A percentile compares a stretch with the other conserved stretches of the same genome.
These are phyloP conservation scores for Chaetodon auriga DNA, from an alignment of 2,113 vertebrate species.

Conservation along the genomic window DNA sequence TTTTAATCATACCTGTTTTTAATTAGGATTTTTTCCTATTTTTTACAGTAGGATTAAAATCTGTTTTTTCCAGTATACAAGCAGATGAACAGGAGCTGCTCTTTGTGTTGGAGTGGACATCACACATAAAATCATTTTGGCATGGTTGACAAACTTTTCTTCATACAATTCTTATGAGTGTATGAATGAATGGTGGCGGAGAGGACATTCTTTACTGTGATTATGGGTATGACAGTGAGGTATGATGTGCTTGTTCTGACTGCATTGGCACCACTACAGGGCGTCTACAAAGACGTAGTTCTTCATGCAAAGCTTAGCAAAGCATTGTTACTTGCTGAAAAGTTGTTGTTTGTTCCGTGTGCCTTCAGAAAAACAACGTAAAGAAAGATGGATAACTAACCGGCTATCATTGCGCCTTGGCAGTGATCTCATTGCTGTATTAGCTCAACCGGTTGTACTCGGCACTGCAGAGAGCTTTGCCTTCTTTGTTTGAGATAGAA, in stretches of 20 bases:
- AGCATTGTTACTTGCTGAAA: slow-evolving; percentile 11
- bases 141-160: slow-evolving; percentile 26
- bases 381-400: neutral
- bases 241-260: slow-evolving; percentile 47
- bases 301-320: slow-evolving; percentile 33
- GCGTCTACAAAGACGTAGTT: slow-evolving; percentile 17
- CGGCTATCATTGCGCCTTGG: neutral
- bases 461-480: neutral
- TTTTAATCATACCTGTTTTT: fast-evolving
- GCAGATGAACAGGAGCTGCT: neutral
- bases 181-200: neutral
- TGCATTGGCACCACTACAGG: slow-evolving; percentile 49
- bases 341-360: neutral
- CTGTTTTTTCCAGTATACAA: neutral
- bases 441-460: neutral
- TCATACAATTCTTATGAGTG: slow-evolving; percentile 18
- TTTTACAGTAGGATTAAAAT: neutral
- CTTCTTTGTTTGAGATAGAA: slow-evolving; percentile 28
- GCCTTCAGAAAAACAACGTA: neutral
- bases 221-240: slow-evolving; percentile 62
- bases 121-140: slow-evolving; percentile 30
- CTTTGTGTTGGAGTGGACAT: neutral
- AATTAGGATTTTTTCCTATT: neutral
- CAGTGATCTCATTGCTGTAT: slow-evolving; percentile 7
- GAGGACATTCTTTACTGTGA: slow-evolving; percentile 56